A percentile compares a stretch with the other conserved stretches of the same genome.
Conservation (phyloP, 2,113 vertebrate species). For the Tapirus terrestris region DNA sequence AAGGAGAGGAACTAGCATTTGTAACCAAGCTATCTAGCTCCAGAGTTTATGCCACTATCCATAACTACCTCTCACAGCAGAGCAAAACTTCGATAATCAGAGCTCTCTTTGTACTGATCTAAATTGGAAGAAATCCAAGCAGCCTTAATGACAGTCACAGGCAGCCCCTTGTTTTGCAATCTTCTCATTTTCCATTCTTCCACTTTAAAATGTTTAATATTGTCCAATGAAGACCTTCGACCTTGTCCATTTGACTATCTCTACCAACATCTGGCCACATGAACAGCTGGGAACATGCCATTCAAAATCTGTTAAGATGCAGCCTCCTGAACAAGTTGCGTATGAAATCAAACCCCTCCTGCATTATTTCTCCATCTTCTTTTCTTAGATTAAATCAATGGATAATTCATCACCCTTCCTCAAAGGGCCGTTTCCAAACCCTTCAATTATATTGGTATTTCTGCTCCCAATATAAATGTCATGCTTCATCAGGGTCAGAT, state of each 20-base stretch:
- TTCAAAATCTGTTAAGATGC: neutral
- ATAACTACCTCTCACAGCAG: neutral
- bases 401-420: slow-evolving; percentile 41
- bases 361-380: slow-evolving; percentile 12
- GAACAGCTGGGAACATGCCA: neutral
- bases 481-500: slow-evolving; percentile 52
- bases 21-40: neutral
- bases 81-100: neutral
- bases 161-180: neutral
- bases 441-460: slow-evolving; percentile 46
- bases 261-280: neutral
- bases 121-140: neutral
- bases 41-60: neutral
- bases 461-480: slow-evolving; percentile 48
- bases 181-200: neutral
- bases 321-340: neutral
- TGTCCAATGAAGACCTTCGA: neutral
- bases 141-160: neutral
- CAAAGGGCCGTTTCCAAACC: slow-evolving; percentile 30
- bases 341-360: neutral
- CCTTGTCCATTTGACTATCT: neutral
- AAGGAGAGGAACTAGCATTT: neutral
- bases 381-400: slow-evolving; percentile 49
- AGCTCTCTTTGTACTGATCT: neutral
- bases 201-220: neutral